Evolutionary conservation across 2,797 vertebrate genomes (phyloP), one percentile per base, ranked within the genome.

Genomic region (Anguilla anguilla): DNA sequence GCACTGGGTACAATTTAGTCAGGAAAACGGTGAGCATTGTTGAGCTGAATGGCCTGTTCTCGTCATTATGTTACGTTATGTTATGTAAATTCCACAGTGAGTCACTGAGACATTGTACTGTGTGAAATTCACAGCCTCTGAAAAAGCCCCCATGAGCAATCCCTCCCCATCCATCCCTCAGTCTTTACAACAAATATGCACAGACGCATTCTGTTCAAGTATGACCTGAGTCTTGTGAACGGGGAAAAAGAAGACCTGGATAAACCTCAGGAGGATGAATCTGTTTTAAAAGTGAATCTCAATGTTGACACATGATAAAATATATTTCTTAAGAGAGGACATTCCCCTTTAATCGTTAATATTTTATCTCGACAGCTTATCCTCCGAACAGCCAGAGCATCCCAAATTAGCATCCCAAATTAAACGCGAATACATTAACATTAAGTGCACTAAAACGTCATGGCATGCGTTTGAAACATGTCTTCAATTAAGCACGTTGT

Each of bases 371-470:
- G 28, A 53, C 28, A 46, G 39, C 31, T 39, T n/a, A 55, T 84
- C 49, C 31, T n/a, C n/a, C 51, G 57, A 57, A 84, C 82, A 84
- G 9, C 51, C 51, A 53, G 11, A 5, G 28, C 5, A 84, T 53
- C n/a, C n/a, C 49, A 28, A 13, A 25, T 25, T 51, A 83, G 81
- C 81, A 83, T 83, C 25, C 49, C 51, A 84, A 84, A 84, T 84
- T 84, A 57, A 84, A 84, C 49, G 57, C 4, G 81, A 83, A 7
- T 15, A 22, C 82, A 35, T 51, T 31, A 35, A 79, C 46, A 1
- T 35, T 74, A 35, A 39, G 77, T 51, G 46, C 77, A 49, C 43
- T 81, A 49, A 25, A 69, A 31, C 31, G 17, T 22, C 74, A 39
- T 39, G 35, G 19, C 43, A 15, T 81, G 6, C 51, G 77, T 81